Evolutionary conservation across 2,113 vertebrate genomes (phyloP).

Genomic region (Tricholaema leucomelas): DNA sequence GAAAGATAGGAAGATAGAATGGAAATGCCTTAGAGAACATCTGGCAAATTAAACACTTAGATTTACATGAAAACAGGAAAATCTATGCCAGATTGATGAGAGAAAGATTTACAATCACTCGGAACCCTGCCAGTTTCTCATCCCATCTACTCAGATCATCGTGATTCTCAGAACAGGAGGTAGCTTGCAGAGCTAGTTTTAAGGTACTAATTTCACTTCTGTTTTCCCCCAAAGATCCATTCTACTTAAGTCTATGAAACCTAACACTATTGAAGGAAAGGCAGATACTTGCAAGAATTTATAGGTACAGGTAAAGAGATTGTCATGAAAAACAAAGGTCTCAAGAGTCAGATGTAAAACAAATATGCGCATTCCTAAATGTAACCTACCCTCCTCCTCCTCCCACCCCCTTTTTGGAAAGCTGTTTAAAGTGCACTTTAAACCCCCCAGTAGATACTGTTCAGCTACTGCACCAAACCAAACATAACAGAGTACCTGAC

Average conservation of each 20-base stretch:
- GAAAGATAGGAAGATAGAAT: neutral
- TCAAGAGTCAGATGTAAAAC: neutral
- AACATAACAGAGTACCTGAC: neutral
- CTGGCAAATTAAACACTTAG: slow-evolving; percentile 14
- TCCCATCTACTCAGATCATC: neutral
- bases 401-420: rapidly evolving
- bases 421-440: neutral
- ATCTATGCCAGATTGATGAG: neutral
- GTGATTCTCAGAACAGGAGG: neutral
- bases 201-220: neutral
- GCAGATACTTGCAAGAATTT: neutral
- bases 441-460: neutral
- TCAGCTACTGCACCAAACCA: neutral
- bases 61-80: slow-evolving; percentile 9
- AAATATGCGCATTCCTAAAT: neutral
- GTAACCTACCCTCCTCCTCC: neutral
- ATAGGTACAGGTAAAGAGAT: neutral
- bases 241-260: neutral
- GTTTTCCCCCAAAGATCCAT: neutral
- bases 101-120: neutral
- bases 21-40: neutral
- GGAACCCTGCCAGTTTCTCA: neutral
- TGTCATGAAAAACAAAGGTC: neutral
- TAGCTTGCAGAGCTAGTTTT: neutral
- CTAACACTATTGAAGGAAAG: neutral